A percentile compares a stretch with the other conserved stretches of the same genome.
These are phyloP conservation scores for Atlantisia rogersi DNA, from an alignment of 2,113 vertebrate genomes.

Conservation along the genomic window DNA sequence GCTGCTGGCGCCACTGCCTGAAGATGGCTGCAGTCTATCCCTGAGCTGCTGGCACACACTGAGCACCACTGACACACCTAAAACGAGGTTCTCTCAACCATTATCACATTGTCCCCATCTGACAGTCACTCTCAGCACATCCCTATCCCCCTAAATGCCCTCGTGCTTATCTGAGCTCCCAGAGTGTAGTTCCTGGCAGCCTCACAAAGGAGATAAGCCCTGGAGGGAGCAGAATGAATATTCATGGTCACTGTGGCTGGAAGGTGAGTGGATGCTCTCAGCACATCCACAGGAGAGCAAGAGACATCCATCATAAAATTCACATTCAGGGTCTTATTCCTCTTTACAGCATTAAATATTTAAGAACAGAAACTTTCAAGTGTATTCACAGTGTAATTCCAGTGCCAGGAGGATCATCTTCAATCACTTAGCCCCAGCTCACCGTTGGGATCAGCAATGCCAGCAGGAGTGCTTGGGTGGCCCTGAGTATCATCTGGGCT, in stretches of 20 bases:
- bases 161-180: neutral
- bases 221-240: neutral
- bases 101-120: neutral
- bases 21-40: neutral
- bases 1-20: neutral
- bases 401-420: neutral
- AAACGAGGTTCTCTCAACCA: neutral
- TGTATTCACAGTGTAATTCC: conserved; percentile 6
- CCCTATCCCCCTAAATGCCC: neutral
- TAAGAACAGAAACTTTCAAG: conserved; percentile 8
- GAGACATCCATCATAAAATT: conserved; percentile 18
- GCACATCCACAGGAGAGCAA: neutral
- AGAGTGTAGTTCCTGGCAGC: neutral
- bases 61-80: neutral
- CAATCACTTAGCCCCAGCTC: neutral
- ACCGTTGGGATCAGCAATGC: rapidly evolving
- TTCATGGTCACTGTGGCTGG: neutral
- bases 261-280: neutral
- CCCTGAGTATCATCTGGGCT: neutral
- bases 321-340: neutral
- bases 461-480: neutral
- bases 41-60: neutral
- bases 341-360: conserved; percentile 32
- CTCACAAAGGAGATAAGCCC: neutral
- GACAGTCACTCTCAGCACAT: neutral